A percentile compares a stretch with the other conserved stretches of the same genome.
Evolutionary conservation across 2,888 invertebrate species (phyloP).

Genomic region (Thumatha senex): DNA sequence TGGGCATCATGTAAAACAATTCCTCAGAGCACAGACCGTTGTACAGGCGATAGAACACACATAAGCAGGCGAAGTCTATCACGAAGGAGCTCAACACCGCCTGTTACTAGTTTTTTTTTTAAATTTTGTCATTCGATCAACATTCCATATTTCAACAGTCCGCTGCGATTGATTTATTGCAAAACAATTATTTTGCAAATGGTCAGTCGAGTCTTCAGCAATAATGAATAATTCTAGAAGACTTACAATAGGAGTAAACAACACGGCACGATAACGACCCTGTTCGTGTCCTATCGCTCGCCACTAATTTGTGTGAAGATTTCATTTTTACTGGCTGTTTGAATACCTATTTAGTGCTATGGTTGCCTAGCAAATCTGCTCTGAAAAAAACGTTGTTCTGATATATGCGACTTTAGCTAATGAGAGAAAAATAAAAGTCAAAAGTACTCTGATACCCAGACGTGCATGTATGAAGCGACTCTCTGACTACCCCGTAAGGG

Average conservation of each 20-base stretch:
- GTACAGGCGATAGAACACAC: no score
- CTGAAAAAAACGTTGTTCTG: no score
- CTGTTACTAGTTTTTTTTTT: no score
- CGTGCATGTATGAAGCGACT: no score
- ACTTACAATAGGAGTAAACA: constrained; percentile 26
- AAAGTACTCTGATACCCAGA: no score
- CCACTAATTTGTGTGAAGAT: constrained; percentile 4
- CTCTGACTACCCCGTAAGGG: no score
- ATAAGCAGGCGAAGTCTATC: no score
- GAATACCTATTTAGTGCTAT: background rate
- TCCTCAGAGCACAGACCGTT: no score
- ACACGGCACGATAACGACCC: constrained; percentile 20
- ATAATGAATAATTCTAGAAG: constrained; percentile 30
- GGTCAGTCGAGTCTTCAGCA: constrained; percentile 9
- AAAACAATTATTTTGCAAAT: constrained; percentile 16
- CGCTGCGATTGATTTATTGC: constrained; percentile 1
- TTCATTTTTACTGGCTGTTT: background rate
- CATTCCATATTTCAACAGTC: constrained; percentile 18
- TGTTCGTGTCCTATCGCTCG: constrained; percentile 22
- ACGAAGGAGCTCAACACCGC: no score
- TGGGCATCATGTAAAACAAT: no score
- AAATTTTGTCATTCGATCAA: constrained; percentile 8
- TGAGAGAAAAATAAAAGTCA: no score
- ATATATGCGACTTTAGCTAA: no score
- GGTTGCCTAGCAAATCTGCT: background rate